Base-by-base conservation (phyloP, 2,797 vertebrate species). In the Anguilla megastoma region DNA sequence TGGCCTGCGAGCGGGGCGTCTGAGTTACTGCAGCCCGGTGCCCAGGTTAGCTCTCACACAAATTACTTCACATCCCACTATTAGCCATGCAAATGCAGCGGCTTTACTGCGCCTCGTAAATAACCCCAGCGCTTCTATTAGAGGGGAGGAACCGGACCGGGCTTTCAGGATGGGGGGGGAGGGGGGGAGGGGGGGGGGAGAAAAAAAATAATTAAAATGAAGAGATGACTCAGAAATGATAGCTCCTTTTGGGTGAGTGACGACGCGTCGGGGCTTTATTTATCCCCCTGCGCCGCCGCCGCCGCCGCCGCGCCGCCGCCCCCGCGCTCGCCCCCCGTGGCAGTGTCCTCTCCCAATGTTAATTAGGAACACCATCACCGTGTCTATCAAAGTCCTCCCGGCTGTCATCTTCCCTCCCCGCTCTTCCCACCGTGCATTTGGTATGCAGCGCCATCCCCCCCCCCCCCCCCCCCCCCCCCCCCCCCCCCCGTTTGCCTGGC, bases 11-110 rank as follows among this genome's bases (percentile, higher is more conserved):
- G 94, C 95, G 95, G 94, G 93, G 58, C 94, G 93, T 94, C 96
- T 97, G 96, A 97, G 92, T 97, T 97, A 97, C 96, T 94, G 96
- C 95, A 93, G 95, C 90, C 94, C 92, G 66, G 91, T 94, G 94
- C 94, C 94, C 94, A 85, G 93, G 94, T 95, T 96, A 96, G 96
- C 96, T 97, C 96, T 97, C 96, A 96, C 94, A 96, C 96, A 96
- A 96, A 97, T 97, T 95, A 97, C 96, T 97, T 96, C 91, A 92
- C 89, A 91, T 90, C 91, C 96, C 95, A 94, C 96, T 85, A 88
- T 97, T 97, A 96, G 95, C 94, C 95, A 96, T 96, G 96, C 95
- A 97, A 96, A 97, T 97, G 96, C 94, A 95, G 95, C 96, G 95
- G 95, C 95, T 97, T 97, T 97, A 96, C 95, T 93, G 95, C 92